Conservation (phyloP, 2,888 invertebrate species). For the Drosophila greeni region DNA sequence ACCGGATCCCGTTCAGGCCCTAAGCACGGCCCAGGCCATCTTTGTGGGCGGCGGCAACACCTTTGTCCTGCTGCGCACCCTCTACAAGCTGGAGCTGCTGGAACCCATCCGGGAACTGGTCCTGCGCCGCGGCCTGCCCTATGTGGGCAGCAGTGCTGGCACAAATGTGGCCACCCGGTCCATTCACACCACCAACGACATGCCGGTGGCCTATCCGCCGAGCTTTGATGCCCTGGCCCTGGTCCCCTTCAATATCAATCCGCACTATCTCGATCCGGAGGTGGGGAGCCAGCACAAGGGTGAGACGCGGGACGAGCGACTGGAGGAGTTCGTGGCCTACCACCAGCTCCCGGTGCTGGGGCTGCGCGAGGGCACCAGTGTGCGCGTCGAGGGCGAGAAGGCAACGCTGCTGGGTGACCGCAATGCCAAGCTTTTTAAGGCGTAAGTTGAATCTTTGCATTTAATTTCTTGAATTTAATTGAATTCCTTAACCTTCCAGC, state of each 20-base stretch:
- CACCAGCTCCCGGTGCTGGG: conserved; percentile 83
- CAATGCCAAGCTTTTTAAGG: conserved; percentile 83
- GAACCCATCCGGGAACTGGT: conserved; percentile 83
- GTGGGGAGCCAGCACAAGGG: conserved; percentile 84
- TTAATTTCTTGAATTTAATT: not conserved
- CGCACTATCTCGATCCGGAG: conserved; percentile 87
- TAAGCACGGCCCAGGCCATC: conserved; percentile 84
- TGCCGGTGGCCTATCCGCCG: conserved; percentile 90
- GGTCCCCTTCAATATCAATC: conserved; percentile 91
- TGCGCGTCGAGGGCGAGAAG: conserved; percentile 82
- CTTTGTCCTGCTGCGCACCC: conserved; percentile 84
- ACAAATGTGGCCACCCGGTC: conserved; percentile 89
- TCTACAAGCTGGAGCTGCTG: conserved; percentile 85
- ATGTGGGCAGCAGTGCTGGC: conserved; percentile 90
- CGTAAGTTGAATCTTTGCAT: conserved; percentile 79
- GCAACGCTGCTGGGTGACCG: conserved; percentile 83
- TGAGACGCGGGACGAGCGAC: conserved; percentile 87
- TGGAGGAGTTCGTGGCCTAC: conserved; percentile 84
- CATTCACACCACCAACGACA: conserved; percentile 92
- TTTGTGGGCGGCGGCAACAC: conserved; percentile 91
- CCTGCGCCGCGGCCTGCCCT: conserved; percentile 83
- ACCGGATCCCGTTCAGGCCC: conserved; percentile 81
- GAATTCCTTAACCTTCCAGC: conserved; percentile 77
- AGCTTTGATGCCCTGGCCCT: conserved; percentile 84
- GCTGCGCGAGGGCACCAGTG: conserved; percentile 85